Percentiles rank a stretch among this genome's conserved stretches.
These are phyloP conservation scores for Orthosia gracilis DNA, from an alignment of 2,888 invertebrate species.

Conservation along the genomic window DNA sequence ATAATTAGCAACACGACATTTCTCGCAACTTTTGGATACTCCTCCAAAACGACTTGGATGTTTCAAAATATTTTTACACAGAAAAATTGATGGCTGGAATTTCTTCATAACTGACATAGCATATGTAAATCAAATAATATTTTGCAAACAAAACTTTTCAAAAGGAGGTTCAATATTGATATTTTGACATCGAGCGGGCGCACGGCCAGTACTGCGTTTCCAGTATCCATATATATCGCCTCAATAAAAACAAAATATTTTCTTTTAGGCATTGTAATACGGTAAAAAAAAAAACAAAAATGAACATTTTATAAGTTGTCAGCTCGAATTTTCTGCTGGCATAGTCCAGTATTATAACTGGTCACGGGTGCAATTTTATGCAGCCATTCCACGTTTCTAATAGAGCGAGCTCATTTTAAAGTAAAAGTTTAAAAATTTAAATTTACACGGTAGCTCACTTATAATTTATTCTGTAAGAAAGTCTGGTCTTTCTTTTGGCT, in stretches of 20 bases:
- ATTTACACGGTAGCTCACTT: slow-evolving; percentile 75
- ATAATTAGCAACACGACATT: no score
- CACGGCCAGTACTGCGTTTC: no score
- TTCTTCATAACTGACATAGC: no score
- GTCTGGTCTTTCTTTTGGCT: slow-evolving; percentile 64
- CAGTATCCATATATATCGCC: no score
- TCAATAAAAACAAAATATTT: not conserved
- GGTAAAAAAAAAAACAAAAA: slow-evolving; percentile 26
- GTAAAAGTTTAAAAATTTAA: slow-evolving; percentile 81
- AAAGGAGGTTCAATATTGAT: no score
- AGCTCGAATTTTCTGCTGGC: slow-evolving; percentile 47
- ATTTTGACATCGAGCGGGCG: slow-evolving; percentile 26
- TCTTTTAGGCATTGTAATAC: slow-evolving; percentile 25
- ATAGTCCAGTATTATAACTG: slow-evolving; percentile 45
- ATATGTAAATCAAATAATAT: no score
- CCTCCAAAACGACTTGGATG: no score
- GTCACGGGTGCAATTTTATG: slow-evolving; percentile 62
- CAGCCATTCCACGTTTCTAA: slow-evolving; percentile 72
- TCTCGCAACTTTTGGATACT: no score
- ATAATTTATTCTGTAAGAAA: slow-evolving; percentile 81
- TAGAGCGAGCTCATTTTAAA: slow-evolving; percentile 78
- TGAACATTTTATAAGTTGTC: slow-evolving; percentile 39
- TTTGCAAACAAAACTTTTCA: no score
- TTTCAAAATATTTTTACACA: no score
- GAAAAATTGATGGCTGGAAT: no score